Base-by-base conservation (phyloP, 2,888 invertebrate species). In the Lepas anatifera region DNA sequence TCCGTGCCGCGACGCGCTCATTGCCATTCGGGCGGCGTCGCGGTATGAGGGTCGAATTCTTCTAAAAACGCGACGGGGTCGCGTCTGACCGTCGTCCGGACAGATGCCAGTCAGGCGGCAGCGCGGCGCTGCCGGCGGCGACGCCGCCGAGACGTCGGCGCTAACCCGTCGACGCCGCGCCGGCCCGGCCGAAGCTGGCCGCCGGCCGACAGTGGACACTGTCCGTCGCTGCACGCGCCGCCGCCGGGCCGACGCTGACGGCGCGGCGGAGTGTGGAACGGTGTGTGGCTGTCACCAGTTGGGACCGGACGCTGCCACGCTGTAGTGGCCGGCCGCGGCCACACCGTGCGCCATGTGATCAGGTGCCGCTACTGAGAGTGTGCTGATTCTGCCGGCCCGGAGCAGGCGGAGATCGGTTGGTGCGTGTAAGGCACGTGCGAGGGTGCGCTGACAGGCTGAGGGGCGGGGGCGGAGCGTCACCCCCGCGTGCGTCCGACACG, bases 31-130 rank as follows among this genome's bases (percentile, higher is more conserved):
- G 29, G 6, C 22, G 32, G 18, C 32, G 58, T 18, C 58, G 32
- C 18, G 58, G 58, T 32, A 58, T 58, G 58, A 58, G 58, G 58
- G 32, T 58, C 58, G 58, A 58, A 58, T 58, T 58, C 58, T 58
- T 58, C 58, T 32, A 58, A 58, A 58, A 58, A 58, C 58, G 58
- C 58, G 58, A 32, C 58, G 18, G 18, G 50, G 50, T 22, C 27
- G 58, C 48, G 25, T 29, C 29, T 32, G 58, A 18, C 58, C 18
- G 41, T 16, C 41, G 41, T 10, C 41, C 6, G 18, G 58, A 58
- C 58, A 18, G 32, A 58, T 58, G 58, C 32, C 58, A 16, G 58
- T 58, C 58, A 58, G 58, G n/a, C 58, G 32, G 32, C 58, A 29
- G 18, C 22, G 58, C 48, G 48, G 13, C 52, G 52, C 18, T 8